Evolutionary conservation across 2,113 vertebrate genomes (phyloP), one percentile per base, ranked within the genome.

Genomic region (Callaeas wilsoni): DNA sequence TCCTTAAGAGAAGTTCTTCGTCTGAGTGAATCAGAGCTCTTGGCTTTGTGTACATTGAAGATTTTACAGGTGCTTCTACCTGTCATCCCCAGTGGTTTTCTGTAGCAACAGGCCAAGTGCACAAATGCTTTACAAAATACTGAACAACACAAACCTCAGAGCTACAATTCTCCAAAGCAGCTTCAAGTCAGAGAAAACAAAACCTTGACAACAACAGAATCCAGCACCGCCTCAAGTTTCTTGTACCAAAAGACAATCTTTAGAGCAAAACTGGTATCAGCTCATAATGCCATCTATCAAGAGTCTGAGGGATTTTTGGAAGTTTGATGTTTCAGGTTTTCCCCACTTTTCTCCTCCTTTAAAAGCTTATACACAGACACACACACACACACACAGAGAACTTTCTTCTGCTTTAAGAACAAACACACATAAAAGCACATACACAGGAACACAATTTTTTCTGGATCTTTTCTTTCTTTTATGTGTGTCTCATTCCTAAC

Each of bases 41-140:
- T 75, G 29, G 44, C 32, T 93, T 88, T 94, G 35, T 44, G 65
- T 30, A 41, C 42, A 8, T 6, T 33, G 46, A 60, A 95, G 89
- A 89, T 89, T 92, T 89, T 71, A 74, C 87, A 89, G 88, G 55
- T 93, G 71, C 56, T 88, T 59, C 49, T 57, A 18, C 78, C 69
- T 55, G n/a, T 50, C 90, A 39, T 95, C 79, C 89, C 71, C 35
- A 12, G 84, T 73, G 78, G 64, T 74, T 94, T 84, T 59, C 57
- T 50, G 21, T 11, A 91, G 70, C 88, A 90, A 79, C 65, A 92
- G 94, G 93, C 85, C 87, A 76, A 91, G 70, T 15, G 59, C 70
- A 85, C 76, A 90, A 69, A 92, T 33, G 64, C 64, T 85, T 89
- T 91, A 96, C 95, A 94, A 96, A 97, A 90, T 59, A 73, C 50